phyloP scores from a whole-genome alignment of 2,888 invertebrate genomes.

The Salticus scenicus region DNA sequence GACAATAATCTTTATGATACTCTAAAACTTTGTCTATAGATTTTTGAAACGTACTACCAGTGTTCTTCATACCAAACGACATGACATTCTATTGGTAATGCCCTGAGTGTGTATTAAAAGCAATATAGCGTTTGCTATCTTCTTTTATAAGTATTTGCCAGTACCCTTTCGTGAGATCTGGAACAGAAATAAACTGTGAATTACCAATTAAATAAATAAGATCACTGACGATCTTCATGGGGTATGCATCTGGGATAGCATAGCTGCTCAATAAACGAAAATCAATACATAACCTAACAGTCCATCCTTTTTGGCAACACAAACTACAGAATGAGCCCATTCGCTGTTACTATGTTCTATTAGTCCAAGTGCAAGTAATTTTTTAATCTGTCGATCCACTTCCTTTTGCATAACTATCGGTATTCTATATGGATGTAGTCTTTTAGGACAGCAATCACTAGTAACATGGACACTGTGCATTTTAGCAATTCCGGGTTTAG shows the following conservation, averaged over 20 bases:
- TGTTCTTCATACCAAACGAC: constrained; percentile 8
- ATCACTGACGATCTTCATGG: not conserved
- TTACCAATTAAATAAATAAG: constrained; percentile 4
- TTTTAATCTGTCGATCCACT: not conserved
- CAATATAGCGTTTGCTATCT: not conserved
- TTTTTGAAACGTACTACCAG: not conserved
- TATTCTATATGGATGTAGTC: too few relatives aligned
- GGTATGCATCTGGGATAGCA: not conserved
- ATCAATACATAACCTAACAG: constrained; percentile 2
- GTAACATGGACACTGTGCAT: too few relatives aligned
- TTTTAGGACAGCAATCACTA: too few relatives aligned
- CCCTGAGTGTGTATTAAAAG: constrained; percentile 13
- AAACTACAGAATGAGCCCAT: constrained; percentile 5
- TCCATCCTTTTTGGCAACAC: constrained; percentile 11
- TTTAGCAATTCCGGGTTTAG: not conserved
- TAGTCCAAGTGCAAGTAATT: too few relatives aligned
- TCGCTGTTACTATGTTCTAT: too few relatives aligned
- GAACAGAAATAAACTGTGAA: not conserved
- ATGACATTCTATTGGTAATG: constrained; percentile 5
- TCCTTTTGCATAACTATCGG: not conserved
- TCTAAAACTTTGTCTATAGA: not conserved
- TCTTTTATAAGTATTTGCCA: constrained; percentile 10
- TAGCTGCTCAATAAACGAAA: not conserved
- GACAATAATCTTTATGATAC: not conserved
- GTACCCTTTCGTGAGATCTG: constrained; percentile 11